Evolutionary conservation across 2,888 invertebrate genomes (phyloP), one percentile per base, ranked within the genome.

Genomic region (Tinea pellionella): DNA sequence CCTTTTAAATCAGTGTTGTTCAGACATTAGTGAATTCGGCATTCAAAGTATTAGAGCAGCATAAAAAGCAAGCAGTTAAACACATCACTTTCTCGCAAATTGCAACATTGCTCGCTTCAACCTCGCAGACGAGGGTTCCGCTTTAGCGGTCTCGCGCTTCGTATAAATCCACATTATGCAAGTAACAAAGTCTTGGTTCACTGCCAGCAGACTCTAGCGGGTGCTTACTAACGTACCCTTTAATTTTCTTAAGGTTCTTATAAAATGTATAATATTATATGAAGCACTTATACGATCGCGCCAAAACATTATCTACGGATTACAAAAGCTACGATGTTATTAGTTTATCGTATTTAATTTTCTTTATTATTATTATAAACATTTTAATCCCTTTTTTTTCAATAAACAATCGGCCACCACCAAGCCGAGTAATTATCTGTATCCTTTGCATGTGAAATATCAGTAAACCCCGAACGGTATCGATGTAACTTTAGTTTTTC

Each of bases 141-240:
- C 55, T 24, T 55, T 55, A 55, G 55, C 55, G 24, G 61, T 61
- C 56, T 29, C 51, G 41, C 71, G 66, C 68, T 69, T 73, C 70
- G 68, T 76, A 78, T 84, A 83, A 81, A 81, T 59, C 78, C 76
- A 74, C 72, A 80, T 82, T 81, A 82, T 78, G 74, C 78, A 75
- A 47, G 47, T 47, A 47, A 81, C 81, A 81, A 70, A 78, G 75
- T 76, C 79, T 83, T 86, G 86, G 84, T 80, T 74, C 79, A 72
- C 67, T 84, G 85, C 85, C 84, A 86, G 77, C 76, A 74, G 77
- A 74, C 75, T 67, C 64, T 68, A 66, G 62, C 64, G 61, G 65
- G 61, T 57, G 64, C 64, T 65, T 68, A 66, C 66, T 64, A 63
- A 68, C 67, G 65, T 64, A 63, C 60, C 61, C 61, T 61, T 63